These are phyloP conservation scores for Atherinomorus stipes DNA, from an alignment of 2,113 vertebrate genomes.

Conservation along the genomic window DNA sequence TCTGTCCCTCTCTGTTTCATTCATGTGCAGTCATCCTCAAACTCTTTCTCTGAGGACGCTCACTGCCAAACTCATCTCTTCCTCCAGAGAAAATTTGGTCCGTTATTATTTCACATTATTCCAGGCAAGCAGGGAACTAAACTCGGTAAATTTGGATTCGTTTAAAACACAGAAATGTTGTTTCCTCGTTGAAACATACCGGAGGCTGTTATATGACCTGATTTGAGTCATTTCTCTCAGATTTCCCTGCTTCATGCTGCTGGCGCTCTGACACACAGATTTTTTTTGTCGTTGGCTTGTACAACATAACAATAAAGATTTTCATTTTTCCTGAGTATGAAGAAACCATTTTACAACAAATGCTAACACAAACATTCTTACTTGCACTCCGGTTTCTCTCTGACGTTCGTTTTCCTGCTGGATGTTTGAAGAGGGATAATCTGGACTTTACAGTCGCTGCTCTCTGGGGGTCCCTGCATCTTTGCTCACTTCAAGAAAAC, in stretches of 20 bases:
- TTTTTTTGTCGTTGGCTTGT: slow-evolving; percentile 1
- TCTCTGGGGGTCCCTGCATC: not conserved
- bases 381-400: not conserved
- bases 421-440: slow-evolving; percentile 4
- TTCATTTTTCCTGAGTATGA: not conserved
- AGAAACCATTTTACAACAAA: not conserved
- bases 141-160: slow-evolving; percentile 19
- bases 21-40: slow-evolving; percentile 8
- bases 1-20: no score
- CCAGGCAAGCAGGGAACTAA: slow-evolving; percentile 13
- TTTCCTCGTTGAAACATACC: slow-evolving; percentile 16
- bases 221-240: slow-evolving; percentile 15
- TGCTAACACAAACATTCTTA: not conserved
- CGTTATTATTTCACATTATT: slow-evolving; percentile 34
- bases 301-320: no score
- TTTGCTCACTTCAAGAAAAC: not conserved
- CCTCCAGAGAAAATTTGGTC: not conserved
- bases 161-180: slow-evolving; percentile 13
- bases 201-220: slow-evolving; percentile 34
- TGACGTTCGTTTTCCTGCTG: not conserved
- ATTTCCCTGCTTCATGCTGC: not conserved
- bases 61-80: slow-evolving; percentile 30
- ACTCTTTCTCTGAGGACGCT: slow-evolving; percentile 13
- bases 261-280: not conserved
- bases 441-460: not conserved